Conservation (phyloP, 2,888 invertebrate genomes). For the Tipula helvola region DNA sequence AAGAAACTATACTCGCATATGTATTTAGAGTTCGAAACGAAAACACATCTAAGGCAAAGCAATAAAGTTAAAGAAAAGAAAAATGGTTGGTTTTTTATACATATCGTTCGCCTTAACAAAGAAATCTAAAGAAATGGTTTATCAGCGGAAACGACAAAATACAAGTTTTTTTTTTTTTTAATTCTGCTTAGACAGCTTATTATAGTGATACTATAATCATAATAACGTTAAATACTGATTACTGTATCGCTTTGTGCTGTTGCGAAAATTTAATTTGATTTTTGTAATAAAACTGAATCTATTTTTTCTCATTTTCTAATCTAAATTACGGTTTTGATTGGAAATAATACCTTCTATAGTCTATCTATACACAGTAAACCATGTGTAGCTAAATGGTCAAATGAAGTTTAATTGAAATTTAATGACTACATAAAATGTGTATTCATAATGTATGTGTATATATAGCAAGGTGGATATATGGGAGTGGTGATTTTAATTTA, state of each 20-base stretch:
- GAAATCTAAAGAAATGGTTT: conserved; percentile 9
- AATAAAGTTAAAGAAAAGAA: neutral
- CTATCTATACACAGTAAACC: neutral
- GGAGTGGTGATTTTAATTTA: neutral
- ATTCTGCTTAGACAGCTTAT: neutral
- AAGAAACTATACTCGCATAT: neutral
- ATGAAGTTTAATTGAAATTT: neutral
- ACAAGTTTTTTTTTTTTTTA: neutral
- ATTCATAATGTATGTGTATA: neutral
- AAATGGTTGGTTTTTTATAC: neutral
- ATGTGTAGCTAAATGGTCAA: neutral
- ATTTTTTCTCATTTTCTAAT: neutral
- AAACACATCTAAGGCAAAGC: conserved; percentile 4
- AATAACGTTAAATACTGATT: conserved; percentile 4
- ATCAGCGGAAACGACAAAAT: conserved; percentile 9
- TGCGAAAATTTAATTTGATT: neutral
- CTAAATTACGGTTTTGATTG: conserved; percentile 4
- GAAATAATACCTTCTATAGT: neutral
- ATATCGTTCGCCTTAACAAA: neutral
- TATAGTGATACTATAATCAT: neutral
- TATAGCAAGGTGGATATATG: neutral
- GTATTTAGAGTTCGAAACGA: neutral
- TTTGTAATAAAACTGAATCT: conserved; percentile 4
- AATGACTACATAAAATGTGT: neutral
- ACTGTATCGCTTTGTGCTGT: neutral